Percentiles rank a stretch among this genome's conserved stretches.
Conservation (phyloP, 2,888 invertebrate genomes). For the Craniophora ligustri region DNA sequence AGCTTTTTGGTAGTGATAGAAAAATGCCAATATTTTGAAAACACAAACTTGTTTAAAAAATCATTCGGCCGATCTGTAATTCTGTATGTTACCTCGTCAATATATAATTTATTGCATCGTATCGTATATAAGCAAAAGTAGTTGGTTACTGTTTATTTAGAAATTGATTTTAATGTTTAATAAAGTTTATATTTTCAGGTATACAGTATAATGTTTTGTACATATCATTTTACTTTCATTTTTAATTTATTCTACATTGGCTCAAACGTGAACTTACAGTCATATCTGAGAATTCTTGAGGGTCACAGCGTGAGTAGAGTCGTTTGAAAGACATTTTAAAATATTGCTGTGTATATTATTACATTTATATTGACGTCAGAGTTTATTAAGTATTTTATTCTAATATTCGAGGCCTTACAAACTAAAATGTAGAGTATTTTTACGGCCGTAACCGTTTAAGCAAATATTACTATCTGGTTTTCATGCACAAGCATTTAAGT, state of each 20-base stretch:
- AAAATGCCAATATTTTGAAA: conserved; percentile 37
- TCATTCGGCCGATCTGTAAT: conserved; percentile 28
- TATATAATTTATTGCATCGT: conserved; percentile 41
- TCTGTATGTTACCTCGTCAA: conserved; percentile 31
- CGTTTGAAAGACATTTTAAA: conserved; percentile 46
- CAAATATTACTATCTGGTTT: conserved; percentile 58
- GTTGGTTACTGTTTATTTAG: conserved; percentile 43
- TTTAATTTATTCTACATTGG: conserved; percentile 24
- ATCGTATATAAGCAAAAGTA: conserved; percentile 30
- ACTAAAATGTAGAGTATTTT: conserved; percentile 63
- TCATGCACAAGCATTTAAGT: conserved; percentile 39
- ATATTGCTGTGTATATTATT: conserved; percentile 31
- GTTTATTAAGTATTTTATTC: conserved; percentile 66
- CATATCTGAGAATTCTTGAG: conserved; percentile 28
- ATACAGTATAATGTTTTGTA: conserved; percentile 12
- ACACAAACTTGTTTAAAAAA: conserved; percentile 39
- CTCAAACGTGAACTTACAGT: conserved; percentile 25
- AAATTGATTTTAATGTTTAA: conserved; percentile 34
- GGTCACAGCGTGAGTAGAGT: conserved; percentile 31
- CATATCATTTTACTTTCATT: conserved; percentile 15
- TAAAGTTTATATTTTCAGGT: conserved; percentile 19
- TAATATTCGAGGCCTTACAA: conserved; percentile 62
- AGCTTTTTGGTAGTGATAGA: conserved; percentile 30
- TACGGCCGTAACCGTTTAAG: conserved; percentile 59
- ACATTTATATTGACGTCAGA: conserved; percentile 65